These are phyloP conservation scores for Pitangus sulphuratus DNA, from an alignment of 2,797 vertebrate species.

Conservation along the genomic window DNA sequence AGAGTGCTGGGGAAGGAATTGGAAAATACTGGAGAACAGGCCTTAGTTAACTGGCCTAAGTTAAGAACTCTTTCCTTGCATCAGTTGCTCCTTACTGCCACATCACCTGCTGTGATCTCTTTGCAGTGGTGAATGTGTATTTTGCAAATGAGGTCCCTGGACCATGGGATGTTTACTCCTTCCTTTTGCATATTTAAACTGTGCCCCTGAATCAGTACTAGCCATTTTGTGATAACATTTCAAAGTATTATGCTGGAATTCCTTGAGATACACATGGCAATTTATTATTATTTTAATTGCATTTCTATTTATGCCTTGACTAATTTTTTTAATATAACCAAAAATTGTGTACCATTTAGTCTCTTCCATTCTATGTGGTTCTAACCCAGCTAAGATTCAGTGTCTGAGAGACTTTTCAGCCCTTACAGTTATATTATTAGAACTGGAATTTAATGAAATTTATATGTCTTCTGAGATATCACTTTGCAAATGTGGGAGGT, in stretches of 20 bases:
- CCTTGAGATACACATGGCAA: fast-evolving
- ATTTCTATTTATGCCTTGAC: not conserved
- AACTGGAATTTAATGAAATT: not conserved
- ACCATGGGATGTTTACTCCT: not conserved
- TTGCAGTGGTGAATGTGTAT: not conserved
- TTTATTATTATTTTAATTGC: not conserved
- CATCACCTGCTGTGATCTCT: not conserved
- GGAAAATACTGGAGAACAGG: not conserved
- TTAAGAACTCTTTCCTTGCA: not conserved
- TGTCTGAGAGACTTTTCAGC: not conserved
- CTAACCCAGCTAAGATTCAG: not conserved
- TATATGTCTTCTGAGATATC: not conserved
- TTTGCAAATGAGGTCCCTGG: not conserved
- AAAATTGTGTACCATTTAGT: not conserved
- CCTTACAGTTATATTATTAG: not conserved
- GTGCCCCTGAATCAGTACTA: not conserved
- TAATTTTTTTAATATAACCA: not conserved
- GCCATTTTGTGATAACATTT: not conserved
- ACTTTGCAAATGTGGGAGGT: not conserved
- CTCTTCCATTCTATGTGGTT: not conserved
- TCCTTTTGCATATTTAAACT: not conserved
- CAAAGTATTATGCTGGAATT: not conserved
- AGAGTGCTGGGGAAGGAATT: not conserved
- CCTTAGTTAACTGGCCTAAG: not conserved
- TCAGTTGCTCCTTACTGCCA: not conserved